These are phyloP conservation scores for Choristoneura rosaceana DNA, from an alignment of 2,888 invertebrate species.

Conservation along the genomic window DNA sequence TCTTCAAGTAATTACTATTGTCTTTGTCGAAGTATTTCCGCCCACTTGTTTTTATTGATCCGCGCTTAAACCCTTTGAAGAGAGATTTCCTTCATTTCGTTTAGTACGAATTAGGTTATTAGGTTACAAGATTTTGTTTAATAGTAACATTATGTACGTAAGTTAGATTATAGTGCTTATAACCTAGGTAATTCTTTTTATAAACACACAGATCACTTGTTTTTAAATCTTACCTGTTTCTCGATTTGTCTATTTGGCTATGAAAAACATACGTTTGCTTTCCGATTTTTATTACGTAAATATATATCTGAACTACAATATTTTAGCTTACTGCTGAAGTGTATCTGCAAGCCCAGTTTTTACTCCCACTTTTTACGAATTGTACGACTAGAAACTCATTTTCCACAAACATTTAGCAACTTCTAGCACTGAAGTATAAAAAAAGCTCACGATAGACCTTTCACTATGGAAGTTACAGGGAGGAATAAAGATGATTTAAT, in stretches of 20 bases:
- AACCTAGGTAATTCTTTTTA: too few relatives aligned
- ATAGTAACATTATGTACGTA: neutral
- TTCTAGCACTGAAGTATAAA: neutral
- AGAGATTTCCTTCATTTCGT: neutral
- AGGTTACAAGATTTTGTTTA: neutral
- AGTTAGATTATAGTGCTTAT: too few relatives aligned
- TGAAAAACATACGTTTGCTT: too few relatives aligned
- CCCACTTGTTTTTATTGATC: slow-evolving; percentile 25
- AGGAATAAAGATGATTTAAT: slow-evolving; percentile 14
- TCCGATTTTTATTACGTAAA: too few relatives aligned
- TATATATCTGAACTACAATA: too few relatives aligned
- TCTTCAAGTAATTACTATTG: slow-evolving; percentile 39
- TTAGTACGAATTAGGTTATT: neutral
- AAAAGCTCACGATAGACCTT: neutral
- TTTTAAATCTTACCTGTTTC: too few relatives aligned
- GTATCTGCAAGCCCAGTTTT: too few relatives aligned
- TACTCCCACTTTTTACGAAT: neutral
- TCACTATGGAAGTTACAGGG: neutral
- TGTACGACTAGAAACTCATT: neutral
- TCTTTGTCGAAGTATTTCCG: slow-evolving; percentile 30
- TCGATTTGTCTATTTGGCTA: too few relatives aligned
- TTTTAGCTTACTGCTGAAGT: too few relatives aligned
- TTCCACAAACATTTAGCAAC: neutral
- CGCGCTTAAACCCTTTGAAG: slow-evolving; percentile 5
- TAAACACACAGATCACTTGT: too few relatives aligned